Percentiles rank a stretch among this genome's conserved stretches.
phyloP scores from a whole-genome alignment of 2,888 invertebrate species.

The Gymnosoma rotundatum region DNA sequence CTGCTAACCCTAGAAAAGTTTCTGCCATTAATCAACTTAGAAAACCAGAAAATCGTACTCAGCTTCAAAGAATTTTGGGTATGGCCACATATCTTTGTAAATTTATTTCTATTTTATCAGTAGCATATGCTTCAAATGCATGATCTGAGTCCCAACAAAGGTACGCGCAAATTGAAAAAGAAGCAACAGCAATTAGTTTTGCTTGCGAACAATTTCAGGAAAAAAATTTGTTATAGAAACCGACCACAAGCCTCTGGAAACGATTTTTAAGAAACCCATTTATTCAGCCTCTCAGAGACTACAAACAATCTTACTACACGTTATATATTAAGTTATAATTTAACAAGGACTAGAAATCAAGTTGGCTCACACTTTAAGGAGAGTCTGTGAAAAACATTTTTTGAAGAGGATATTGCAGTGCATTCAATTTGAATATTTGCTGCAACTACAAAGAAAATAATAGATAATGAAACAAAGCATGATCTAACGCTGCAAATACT shows the following conservation, averaged over 20 bases:
- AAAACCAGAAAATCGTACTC: too few species aligned
- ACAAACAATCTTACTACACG: not conserved
- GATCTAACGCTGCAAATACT: not conserved
- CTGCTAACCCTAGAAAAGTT: too few species aligned
- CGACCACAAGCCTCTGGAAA: constrained; percentile 7
- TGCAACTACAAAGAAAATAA: too few species aligned
- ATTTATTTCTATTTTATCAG: constrained; percentile 72
- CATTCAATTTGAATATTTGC: not conserved
- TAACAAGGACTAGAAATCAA: constrained; percentile 73
- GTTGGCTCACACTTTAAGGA: constrained; percentile 65
- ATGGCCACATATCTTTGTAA: too few species aligned
- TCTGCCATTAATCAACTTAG: too few species aligned
- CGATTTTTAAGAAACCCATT: constrained; percentile 17
- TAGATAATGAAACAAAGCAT: too few species aligned
- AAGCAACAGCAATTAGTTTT: constrained; percentile 72
- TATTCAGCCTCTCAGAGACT: constrained; percentile 8
- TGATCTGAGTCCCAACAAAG: too few species aligned
- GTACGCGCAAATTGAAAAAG: constrained; percentile 69
- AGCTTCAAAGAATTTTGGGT: too few species aligned
- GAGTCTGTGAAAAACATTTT: constrained; percentile 60
- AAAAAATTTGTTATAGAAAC: constrained; percentile 61
- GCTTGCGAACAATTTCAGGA: constrained; percentile 28
- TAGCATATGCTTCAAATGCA: constrained; percentile 78
- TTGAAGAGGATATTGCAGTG: not conserved
- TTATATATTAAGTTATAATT: constrained; percentile 64